Evolutionary conservation across 2,888 invertebrate genomes (phyloP), one percentile per base, ranked within the genome.

Genomic region (Azorinus chamasolen): DNA sequence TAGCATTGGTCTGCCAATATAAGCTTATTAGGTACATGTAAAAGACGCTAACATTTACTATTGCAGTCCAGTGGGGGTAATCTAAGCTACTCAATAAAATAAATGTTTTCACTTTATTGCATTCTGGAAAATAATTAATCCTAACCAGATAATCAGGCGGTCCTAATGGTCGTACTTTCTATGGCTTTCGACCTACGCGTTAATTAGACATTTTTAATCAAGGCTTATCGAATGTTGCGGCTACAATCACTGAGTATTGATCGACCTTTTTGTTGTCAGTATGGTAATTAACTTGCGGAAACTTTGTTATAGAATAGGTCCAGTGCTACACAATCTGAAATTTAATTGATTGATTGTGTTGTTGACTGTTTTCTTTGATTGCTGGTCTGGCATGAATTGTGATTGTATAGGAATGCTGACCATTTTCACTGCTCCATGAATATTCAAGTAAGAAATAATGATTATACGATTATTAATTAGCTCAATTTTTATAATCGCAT

Each of bases 141-240:
- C 57, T 41, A 41, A 62, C 46, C 46, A 45, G 68, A 62, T 74
- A 74, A 74, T 74, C 74, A 57, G 46, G 54, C 18, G 46, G 54
- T 32, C 43, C 27, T 41, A 46, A 45, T 39, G 32, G 48, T 46
- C 37, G 22, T 20, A 64, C 51, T 63, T 72, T 71, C 55, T 77
- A 72, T 27, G 77, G 71, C 68, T 77, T 73, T 71, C 55, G 51
- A 61, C 58, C 62, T 58, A 57, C 24, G 77, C 63, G 66, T 72
- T 77, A 77, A 77, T 77, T 77, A 77, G 77, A 66, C 63, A 48
- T 66, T 77, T 77, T 77, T 77, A 77, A 77, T 77, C 77, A 77
- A 77, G 71, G 72, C 77, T 77, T 77, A 77, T 77, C 77, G 59
- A 71, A 66, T 61, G 71, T 64, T 32, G 66, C 20, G 53, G 25